These are phyloP conservation scores for Scaptomyza hsui DNA, from an alignment of 1,140 invertebrate species.

Conservation along the genomic window DNA sequence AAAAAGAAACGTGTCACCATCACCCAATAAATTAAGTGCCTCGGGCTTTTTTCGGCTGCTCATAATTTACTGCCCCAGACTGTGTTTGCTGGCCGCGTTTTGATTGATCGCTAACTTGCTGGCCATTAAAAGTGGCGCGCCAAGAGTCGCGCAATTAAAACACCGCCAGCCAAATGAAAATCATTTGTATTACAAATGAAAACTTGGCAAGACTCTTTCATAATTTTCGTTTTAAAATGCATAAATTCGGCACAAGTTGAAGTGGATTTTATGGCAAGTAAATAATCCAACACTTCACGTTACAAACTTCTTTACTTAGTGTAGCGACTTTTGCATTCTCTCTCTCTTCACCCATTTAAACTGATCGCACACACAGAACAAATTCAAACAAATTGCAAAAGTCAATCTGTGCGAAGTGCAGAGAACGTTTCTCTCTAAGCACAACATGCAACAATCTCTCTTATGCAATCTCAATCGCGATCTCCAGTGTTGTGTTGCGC, in stretches of 20 bases:
- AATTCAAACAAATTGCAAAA: conserved; percentile 75
- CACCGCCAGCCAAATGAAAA: conserved; percentile 14
- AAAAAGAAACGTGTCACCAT: conserved; percentile 54
- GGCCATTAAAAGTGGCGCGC: conserved; percentile 70
- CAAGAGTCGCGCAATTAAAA: conserved; percentile 73
- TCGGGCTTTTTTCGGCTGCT: conserved; percentile 32
- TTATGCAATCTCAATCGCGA: conserved; percentile 64
- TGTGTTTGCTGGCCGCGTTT: conserved; percentile 36
- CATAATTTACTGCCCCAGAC: conserved; percentile 38
- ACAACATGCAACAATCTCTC: conserved; percentile 44
- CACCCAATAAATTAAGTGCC: conserved; percentile 59
- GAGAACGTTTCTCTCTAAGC: conserved; percentile 40
- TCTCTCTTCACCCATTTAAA: neutral
- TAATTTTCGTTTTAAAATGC: neutral
- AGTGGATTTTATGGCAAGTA: too few relatives aligned
- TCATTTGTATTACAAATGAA: neutral
- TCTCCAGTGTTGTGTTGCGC: conserved; percentile 11
- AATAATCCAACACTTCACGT: too few relatives aligned
- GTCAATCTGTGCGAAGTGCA: conserved; percentile 44
- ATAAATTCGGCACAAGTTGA: too few relatives aligned
- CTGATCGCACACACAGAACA: conserved; percentile 9
- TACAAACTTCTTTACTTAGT: neutral
- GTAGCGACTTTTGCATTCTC: neutral
- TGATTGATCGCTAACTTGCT: conserved; percentile 73
- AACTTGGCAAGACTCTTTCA: conserved; percentile 3